Percentiles rank a stretch among this genome's conserved stretches.
These are phyloP conservation scores for Scaptomyza pallida DNA, from an alignment of 1,140 invertebrate species.

Conservation along the genomic window DNA sequence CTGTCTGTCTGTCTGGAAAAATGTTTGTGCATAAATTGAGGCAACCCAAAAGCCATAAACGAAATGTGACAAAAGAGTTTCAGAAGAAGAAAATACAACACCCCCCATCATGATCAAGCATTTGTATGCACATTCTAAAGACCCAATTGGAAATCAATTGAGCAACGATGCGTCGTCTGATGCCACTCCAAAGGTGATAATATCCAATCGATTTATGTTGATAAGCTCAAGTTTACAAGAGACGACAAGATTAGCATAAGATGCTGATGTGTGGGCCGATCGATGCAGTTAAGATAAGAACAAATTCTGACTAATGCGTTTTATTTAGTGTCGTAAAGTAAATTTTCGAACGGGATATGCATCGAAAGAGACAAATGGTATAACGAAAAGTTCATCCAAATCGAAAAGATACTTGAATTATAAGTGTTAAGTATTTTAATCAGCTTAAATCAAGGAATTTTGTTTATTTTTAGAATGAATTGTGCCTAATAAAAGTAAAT, in stretches of 20 bases:
- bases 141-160: slow-evolving; percentile 51
- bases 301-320: slow-evolving; percentile 29
- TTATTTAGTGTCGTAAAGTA: slow-evolving; percentile 22
- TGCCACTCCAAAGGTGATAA: slow-evolving; percentile 50
- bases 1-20: slow-evolving; percentile 28
- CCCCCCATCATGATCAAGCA: slow-evolving; percentile 30
- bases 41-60: slow-evolving; percentile 4
- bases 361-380: no score
- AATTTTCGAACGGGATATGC: background rate
- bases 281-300: slow-evolving; percentile 2
- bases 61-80: slow-evolving; percentile 63
- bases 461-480: no score
- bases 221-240: slow-evolving; percentile 54
- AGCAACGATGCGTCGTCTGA: slow-evolving; percentile 4
- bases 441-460: no score
- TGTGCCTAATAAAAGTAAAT: no score
- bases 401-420: no score
- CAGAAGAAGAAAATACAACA: slow-evolving; percentile 20
- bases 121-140: slow-evolving; percentile 7
- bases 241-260: slow-evolving; percentile 48
- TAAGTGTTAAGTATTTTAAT: no score
- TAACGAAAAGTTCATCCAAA: no score
- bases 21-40: slow-evolving; percentile 71
- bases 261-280: background rate
- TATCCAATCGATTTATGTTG: slow-evolving; percentile 35